Base-by-base conservation (phyloP, 2,888 invertebrate genomes). In the Drosophila kanekoi region DNA sequence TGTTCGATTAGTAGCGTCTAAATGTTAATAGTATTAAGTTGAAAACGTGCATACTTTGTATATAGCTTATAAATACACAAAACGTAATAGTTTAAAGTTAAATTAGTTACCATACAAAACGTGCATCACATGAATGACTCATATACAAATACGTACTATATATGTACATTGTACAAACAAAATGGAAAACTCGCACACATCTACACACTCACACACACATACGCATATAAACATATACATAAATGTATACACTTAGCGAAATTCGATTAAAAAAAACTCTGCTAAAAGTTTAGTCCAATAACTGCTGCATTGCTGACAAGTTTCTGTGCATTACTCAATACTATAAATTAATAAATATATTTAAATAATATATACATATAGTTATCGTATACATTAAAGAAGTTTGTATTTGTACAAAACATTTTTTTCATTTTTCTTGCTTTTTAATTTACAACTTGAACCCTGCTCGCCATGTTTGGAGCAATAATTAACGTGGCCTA, bases 321-420 rank as follows among this genome's bases (percentile, higher is more conserved):
- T 82, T 77, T 79, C 68, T 81, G 81, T 81, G 87, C 82, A 84
- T 82, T 83, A 82, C 85, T 83, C 87, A 82, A 77, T 78, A 87
- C 79, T 82, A 85, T 87, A 67, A 77, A 67, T 60, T 52, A 65
- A 58, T 71, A 73, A 73, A 61, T 79, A 72, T 69, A 69, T 54
- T 61, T 75, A 73, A 52, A 60, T 62, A 70, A 47, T 45, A 77
- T 73, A 81, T 72, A 63, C 72, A 45, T 67, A 60, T 74, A 77
- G 74, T 78, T 74, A 78, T 64, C 57, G 53, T 76, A 76, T 78
- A 54, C 53, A 78, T 74, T 63, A 78, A 78, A 77, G 58, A 48
- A 63, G 66, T 79, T 74, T 74, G 79, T 79, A 79, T 77, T 78
- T 76, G 78, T 76, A 76, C 61, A 73, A 76, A 77, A 66, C n/a